Evolutionary conservation across 2,888 invertebrate species (phyloP), one percentile per base, ranked within the genome.

Genomic region (Nymphalis polychloros): DNA sequence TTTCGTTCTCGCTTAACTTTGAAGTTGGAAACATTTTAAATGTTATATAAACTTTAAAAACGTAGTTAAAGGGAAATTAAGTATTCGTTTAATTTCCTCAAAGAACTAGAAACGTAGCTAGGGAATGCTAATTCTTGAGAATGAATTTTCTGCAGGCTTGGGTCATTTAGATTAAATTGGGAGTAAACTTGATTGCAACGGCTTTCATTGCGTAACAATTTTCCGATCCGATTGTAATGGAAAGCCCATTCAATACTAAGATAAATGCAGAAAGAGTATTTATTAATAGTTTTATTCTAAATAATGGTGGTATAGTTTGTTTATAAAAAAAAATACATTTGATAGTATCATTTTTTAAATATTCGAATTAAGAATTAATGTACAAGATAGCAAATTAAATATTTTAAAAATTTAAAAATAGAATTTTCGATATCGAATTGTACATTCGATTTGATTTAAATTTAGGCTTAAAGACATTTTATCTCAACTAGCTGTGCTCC

Each of bases 131-230:
- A 66, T 61, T 60, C 57, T 52, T n/a, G 49, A 8, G 65, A 55
- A 65, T 66, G 49, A 66, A 68, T 68, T 68, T 63, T 53, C 68
- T 63, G 61, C 55, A 62, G 53, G 60, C 52, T 41, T 57, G 59
- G 27, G 55, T 49, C 57, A 66, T 71, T 71, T 63, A 65, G 68
- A 65, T 71, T 70, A 68, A 64, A 70, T 65, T 66, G 55, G 61
- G 49, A 66, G 63, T 59, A 63, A 31, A 66, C 63, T 68, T 53
- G 63, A 71, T 62, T 71, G 68, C 66, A 65, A 57, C 57, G 50
- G 63, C 35, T 50, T 63, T 62, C 64, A 60, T 68, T 65, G 62
- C 65, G 63, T 55, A 60, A 49, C 52, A 63, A 57, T 68, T 68
- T 69, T 41, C 55, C 63, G 50, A 68, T 68, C 63, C 59, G 62